Evolutionary conservation across 2,797 vertebrate genomes (phyloP).

Genomic region (Poeciliopsis turneri): DNA sequence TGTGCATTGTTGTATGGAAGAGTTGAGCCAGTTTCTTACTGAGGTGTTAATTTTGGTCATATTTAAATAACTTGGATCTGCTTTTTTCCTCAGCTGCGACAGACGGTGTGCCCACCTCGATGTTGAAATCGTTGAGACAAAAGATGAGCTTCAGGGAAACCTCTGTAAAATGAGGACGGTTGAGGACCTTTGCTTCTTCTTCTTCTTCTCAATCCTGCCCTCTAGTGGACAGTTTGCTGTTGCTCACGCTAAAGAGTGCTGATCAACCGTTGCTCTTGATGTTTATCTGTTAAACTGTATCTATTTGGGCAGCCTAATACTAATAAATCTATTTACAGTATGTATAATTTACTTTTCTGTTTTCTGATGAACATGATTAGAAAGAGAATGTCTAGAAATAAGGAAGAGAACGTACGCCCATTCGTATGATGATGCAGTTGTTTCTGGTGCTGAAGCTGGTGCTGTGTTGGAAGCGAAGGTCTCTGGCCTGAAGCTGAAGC

Average conservation of each 20-base stretch:
- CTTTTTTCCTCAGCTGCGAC: slow-evolving; percentile 40
- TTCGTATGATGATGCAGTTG: slow-evolving; percentile 93
- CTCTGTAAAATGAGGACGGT: slow-evolving; percentile 12
- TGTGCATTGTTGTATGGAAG: neutral
- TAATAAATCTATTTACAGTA: neutral
- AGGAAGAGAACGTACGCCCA: slow-evolving; percentile 84
- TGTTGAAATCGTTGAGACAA: slow-evolving; percentile 21
- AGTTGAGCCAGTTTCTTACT: neutral
- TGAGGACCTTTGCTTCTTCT: slow-evolving; percentile 4
- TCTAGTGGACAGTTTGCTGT: slow-evolving; percentile 11
- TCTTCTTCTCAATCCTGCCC: neutral
- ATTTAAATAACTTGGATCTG: neutral
- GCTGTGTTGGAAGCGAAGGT: slow-evolving; percentile 93
- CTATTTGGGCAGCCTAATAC: neutral
- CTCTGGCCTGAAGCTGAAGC: slow-evolving; percentile 92
- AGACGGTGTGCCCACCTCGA: slow-evolving; percentile 26
- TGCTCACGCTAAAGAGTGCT: slow-evolving; percentile 21
- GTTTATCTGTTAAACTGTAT: neutral
- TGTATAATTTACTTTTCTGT: neutral
- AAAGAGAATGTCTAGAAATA: neutral
- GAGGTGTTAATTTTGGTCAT: neutral
- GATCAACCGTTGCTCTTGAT: neutral
- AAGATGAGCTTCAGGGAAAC: neutral
- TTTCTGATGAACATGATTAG: rapidly evolving
- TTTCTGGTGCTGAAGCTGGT: slow-evolving; percentile 91